These are phyloP conservation scores for Bedellia somnulentella DNA, from an alignment of 2,888 invertebrate genomes.

Conservation along the genomic window DNA sequence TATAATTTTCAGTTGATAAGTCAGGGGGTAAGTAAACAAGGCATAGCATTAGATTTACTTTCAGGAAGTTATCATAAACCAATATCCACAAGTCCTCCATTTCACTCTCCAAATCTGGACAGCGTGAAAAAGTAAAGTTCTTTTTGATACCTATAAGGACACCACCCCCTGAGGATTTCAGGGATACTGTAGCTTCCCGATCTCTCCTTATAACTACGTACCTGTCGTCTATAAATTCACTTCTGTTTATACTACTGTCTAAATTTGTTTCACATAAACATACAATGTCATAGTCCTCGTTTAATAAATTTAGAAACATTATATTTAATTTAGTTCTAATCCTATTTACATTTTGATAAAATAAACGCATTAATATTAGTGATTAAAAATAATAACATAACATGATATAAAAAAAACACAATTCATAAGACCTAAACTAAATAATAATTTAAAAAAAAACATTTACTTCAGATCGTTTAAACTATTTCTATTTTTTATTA, in stretches of 20 bases:
- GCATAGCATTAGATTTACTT: not conserved
- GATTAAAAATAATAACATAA: too few relatives aligned
- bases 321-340: slow-evolving; percentile 5
- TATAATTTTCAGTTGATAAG: too few relatives aligned
- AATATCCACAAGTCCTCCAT: slow-evolving; percentile 1
- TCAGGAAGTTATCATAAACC: not conserved
- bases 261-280: slow-evolving; percentile 3
- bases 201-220: too few relatives aligned
- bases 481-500: not conserved
- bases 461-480: too few relatives aligned
- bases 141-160: not conserved
- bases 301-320: slow-evolving; percentile 4
- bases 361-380: too few relatives aligned
- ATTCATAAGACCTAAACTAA: slow-evolving; percentile 1
- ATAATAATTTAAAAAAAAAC: not conserved
- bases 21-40: too few relatives aligned
- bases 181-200: not conserved
- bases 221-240: too few relatives aligned
- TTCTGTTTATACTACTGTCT: too few relatives aligned
- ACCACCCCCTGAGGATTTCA: slow-evolving; percentile 1
- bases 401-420: not conserved
- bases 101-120: not conserved
- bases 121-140: not conserved
- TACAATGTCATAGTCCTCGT: too few relatives aligned
- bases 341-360: too few relatives aligned